Evolutionary conservation across 2,797 vertebrate genomes (phyloP).

Genomic region (Ptychobarbus kaznakovi): DNA sequence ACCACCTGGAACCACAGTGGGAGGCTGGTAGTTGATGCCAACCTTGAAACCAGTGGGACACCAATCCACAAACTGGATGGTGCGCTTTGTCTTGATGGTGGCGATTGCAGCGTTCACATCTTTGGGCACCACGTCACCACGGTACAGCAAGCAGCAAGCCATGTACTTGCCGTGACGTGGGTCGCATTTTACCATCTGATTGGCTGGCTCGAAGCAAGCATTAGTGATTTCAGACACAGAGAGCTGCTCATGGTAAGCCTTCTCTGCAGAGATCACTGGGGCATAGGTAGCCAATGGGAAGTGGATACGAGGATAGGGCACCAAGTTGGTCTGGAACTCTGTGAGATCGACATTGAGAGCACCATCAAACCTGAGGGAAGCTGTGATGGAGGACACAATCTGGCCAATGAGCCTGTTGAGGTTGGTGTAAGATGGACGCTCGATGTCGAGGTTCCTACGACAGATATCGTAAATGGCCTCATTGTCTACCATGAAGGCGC

Average conservation of each 20-base stretch:
- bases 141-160: constrained; percentile 80
- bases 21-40: constrained; percentile 87
- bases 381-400: constrained; percentile 81
- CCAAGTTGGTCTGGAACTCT: constrained; percentile 85
- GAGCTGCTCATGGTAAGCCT: constrained; percentile 76
- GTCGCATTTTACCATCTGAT: constrained; percentile 79
- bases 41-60: constrained; percentile 88
- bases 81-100: constrained; percentile 84
- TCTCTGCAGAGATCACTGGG: constrained; percentile 74
- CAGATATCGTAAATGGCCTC: constrained; percentile 71
- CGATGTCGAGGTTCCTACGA: constrained; percentile 74
- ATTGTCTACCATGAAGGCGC: constrained; percentile 75
- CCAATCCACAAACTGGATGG: constrained; percentile 88
- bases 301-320: constrained; percentile 73
- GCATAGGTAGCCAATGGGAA: constrained; percentile 75
- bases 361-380: constrained; percentile 84
- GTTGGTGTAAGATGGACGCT: constrained; percentile 82
- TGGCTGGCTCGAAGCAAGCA: constrained; percentile 75
- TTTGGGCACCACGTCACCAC: constrained; percentile 86
- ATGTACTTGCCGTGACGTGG: constrained; percentile 78
- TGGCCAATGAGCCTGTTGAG: constrained; percentile 80
- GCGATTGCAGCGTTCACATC: constrained; percentile 85
- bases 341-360: constrained; percentile 84
- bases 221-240: constrained; percentile 76
- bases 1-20: constrained; percentile 85